Conservation (phyloP, 2,113 vertebrate genomes). For the Amblyornis subalaris region DNA sequence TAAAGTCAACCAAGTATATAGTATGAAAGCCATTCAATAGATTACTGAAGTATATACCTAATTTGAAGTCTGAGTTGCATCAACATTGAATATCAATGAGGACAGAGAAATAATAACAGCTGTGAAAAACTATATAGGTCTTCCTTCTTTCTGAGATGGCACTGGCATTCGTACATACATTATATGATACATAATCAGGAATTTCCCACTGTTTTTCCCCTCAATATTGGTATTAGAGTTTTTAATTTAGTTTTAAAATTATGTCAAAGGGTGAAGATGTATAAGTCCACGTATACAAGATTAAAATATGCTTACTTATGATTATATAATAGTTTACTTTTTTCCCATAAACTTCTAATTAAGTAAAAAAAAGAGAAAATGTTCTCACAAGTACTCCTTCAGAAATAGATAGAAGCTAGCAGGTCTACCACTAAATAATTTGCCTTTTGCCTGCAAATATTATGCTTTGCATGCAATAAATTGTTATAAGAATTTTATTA, state of each 20-base stretch:
- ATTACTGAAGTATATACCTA: background rate
- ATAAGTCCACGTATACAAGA: background rate
- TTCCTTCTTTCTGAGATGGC: background rate
- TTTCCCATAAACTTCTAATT: background rate
- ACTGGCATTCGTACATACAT: background rate
- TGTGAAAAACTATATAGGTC: background rate
- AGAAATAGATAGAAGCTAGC: background rate
- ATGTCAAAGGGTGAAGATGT: accelerated
- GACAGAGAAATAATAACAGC: background rate
- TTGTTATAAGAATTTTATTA: background rate
- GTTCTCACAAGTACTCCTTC: background rate
- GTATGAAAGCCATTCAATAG: background rate
- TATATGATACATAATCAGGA: background rate
- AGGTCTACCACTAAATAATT: background rate
- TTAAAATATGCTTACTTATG: background rate
- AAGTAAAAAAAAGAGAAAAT: background rate
- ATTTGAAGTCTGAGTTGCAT: background rate
- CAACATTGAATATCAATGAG: background rate
- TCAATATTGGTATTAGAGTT: background rate
- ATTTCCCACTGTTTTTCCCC: background rate
- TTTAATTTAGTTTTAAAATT: background rate
- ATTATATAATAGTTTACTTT: background rate
- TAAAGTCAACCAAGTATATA: background rate
- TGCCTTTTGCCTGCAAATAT: background rate
- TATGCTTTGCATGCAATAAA: background rate